These are phyloP conservation scores for Cryptocephalus moraei DNA, from an alignment of 2,888 invertebrate genomes.

Conservation along the genomic window DNA sequence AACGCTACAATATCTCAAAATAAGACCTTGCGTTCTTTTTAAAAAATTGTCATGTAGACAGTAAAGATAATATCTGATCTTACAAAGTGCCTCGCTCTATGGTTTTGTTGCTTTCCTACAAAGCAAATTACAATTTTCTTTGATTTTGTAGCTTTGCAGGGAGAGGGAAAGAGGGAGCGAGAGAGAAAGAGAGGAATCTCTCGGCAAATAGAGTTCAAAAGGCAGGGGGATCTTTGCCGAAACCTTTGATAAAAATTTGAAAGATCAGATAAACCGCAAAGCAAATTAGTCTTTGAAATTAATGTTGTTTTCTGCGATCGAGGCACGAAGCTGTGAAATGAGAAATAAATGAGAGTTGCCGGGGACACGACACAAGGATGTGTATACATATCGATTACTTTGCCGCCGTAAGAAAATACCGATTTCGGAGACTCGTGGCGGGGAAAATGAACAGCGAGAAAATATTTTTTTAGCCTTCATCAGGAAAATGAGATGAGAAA, in stretches of 20 bases:
- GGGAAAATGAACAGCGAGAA: too few relatives aligned
- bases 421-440: too few relatives aligned
- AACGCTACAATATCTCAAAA: too few relatives aligned
- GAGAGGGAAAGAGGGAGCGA: neutral
- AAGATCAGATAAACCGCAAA: neutral
- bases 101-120: slow-evolving; percentile 1
- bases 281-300: slow-evolving; percentile 1
- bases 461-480: too few relatives aligned
- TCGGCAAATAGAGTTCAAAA: slow-evolving; percentile 1
- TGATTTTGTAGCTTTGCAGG: neutral
- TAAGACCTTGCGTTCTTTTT: too few relatives aligned
- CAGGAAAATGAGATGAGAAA: too few relatives aligned
- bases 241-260: neutral
- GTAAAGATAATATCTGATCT: slow-evolving; percentile 1
- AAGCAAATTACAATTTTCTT: slow-evolving; percentile 1
- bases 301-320: neutral
- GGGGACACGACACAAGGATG: too few relatives aligned
- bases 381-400: too few relatives aligned
- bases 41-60: too few relatives aligned
- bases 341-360: too few relatives aligned
- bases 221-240: neutral
- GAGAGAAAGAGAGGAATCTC: neutral
- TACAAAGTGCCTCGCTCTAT: neutral
- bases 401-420: too few relatives aligned
- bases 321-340: too few relatives aligned